A percentile compares a stretch with the other conserved stretches of the same genome.
phyloP scores from a whole-genome alignment of 2,797 vertebrate genomes.

The Hydrolagus colliei region DNA sequence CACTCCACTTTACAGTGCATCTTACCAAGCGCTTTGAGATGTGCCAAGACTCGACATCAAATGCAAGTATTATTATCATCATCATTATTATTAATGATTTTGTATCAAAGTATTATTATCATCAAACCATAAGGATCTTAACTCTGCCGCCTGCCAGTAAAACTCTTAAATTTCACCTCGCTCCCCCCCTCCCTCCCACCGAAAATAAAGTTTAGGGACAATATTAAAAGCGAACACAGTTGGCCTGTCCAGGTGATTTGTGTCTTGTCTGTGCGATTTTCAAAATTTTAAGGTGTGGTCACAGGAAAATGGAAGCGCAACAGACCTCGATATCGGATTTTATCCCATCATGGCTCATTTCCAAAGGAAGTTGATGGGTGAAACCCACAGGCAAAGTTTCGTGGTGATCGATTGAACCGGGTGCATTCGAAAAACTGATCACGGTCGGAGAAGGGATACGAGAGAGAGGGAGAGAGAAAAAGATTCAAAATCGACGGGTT shows the following conservation, averaged over 20 bases:
- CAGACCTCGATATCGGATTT: conserved; percentile 29
- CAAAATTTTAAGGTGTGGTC: conserved; percentile 30
- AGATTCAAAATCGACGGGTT: conserved; percentile 9
- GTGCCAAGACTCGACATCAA: too few species aligned
- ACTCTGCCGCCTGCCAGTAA: too few species aligned
- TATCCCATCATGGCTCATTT: conserved; percentile 31
- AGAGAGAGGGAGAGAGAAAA: too few species aligned
- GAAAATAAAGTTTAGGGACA: neutral
- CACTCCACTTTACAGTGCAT: too few species aligned
- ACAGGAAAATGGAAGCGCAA: conserved; percentile 29
- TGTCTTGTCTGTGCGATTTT: conserved; percentile 26
- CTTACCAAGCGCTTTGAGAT: too few species aligned
- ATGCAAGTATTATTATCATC: too few species aligned
- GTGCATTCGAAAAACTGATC: neutral
- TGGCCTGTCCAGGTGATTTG: conserved; percentile 20
- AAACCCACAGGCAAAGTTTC: conserved; percentile 24
- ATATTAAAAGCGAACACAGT: conserved; percentile 1
- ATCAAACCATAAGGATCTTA: too few species aligned
- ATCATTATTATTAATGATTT: too few species aligned
- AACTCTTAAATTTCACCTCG: too few species aligned
- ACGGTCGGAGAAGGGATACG: neutral
- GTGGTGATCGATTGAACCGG: conserved; percentile 28
- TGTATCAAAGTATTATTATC: too few species aligned
- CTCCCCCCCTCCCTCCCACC: too few species aligned
- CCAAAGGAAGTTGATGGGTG: conserved; percentile 30